Percentiles rank a stretch among this genome's conserved stretches.
phyloP scores from a whole-genome alignment of 2,888 invertebrate species.

The Ophioninae sp. region DNA sequence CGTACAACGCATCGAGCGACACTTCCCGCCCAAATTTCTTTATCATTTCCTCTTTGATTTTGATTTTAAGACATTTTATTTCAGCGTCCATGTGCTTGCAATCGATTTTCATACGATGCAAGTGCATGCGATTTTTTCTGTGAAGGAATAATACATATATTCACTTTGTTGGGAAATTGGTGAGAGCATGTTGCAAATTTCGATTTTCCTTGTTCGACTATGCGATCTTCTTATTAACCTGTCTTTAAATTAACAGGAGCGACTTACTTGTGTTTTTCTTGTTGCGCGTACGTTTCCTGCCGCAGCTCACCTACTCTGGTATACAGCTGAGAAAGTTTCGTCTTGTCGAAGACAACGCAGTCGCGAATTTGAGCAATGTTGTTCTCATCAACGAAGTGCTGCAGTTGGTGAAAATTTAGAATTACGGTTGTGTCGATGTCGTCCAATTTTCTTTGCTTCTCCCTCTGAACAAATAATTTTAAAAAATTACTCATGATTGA shows the following conservation, averaged over 20 bases:
- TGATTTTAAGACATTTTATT: slow-evolving; percentile 83
- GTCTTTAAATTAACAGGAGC: not conserved
- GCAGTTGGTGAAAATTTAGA: slow-evolving; percentile 87
- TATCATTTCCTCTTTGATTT: slow-evolving; percentile 82
- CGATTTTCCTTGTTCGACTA: not conserved
- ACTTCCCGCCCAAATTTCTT: slow-evolving; percentile 84
- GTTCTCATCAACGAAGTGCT: slow-evolving; percentile 82
- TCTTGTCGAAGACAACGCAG: slow-evolving; percentile 85
- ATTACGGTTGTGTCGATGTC: slow-evolving; percentile 88
- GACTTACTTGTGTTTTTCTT: slow-evolving; percentile 84
- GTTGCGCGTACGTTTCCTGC: slow-evolving; percentile 85
- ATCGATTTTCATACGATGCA: slow-evolving; percentile 88
- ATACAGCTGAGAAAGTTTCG: slow-evolving; percentile 83
- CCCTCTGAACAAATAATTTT: slow-evolving; percentile 82
- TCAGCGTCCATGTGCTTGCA: slow-evolving; percentile 85
- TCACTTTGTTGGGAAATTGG: not conserved
- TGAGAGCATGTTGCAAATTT: not conserved
- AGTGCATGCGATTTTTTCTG: slow-evolving; percentile 86
- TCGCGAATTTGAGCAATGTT: slow-evolving; percentile 80
- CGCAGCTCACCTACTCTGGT: slow-evolving; percentile 85
- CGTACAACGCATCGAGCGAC: slow-evolving; percentile 83
- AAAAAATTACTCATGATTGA: too few species aligned
- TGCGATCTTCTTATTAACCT: not conserved
- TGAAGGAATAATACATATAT: not conserved
- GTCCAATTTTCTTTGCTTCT: slow-evolving; percentile 90